Base-by-base conservation (phyloP, 2,888 invertebrate species). In the Drosophila kambysellisi region DNA sequence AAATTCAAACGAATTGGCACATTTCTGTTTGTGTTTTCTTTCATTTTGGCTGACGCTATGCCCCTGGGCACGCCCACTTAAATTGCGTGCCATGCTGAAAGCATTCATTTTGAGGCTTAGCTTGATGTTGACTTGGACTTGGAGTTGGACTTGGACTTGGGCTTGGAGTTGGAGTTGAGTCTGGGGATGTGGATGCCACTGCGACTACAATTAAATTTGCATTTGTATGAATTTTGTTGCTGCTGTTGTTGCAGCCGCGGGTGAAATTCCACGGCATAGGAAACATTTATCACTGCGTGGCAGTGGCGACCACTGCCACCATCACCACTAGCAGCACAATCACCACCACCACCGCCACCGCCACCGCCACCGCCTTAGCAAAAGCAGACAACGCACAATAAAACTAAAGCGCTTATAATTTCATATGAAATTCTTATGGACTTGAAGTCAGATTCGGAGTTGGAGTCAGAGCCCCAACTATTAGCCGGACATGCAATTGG, bases 201-300 rank as follows among this genome's bases (percentile, higher is more conserved):
- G 79, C 74, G 71, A 83, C 85, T 87, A 92, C 92, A 92, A 92
- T 92, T 92, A 92, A 93, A 92, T 92, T 92, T 92, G 92, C 92
- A 92, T 92, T 92, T 92, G 93, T 92, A 92, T 88, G 91, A 90
- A 85, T 89, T 87, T 71, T 76, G 70, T 59, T 60, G 71, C 41
- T 54, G 64, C 32, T 69, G 70, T 41, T 60, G 63, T 68, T 69
- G 66, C 39, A 78, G 91, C 90, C 91, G 89, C 89, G 90, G 86
- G 89, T 88, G 88, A 85, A 79, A 88, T 82, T 85, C 89, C 82
- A 82, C 29, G 77, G 72, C 75, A 92, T 92, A 92, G 92, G 92
- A 92, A 92, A 92, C 92, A 92, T 92, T 92, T 92, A 92, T 92
- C 92, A 92, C 88, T 90, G 90, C 89, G 69, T 70, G 82, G 81